A percentile compares a stretch with the other conserved stretches of the same genome.
These are phyloP conservation scores for Trematomus bernacchii DNA, from an alignment of 2,797 vertebrate genomes.

Conservation along the genomic window DNA sequence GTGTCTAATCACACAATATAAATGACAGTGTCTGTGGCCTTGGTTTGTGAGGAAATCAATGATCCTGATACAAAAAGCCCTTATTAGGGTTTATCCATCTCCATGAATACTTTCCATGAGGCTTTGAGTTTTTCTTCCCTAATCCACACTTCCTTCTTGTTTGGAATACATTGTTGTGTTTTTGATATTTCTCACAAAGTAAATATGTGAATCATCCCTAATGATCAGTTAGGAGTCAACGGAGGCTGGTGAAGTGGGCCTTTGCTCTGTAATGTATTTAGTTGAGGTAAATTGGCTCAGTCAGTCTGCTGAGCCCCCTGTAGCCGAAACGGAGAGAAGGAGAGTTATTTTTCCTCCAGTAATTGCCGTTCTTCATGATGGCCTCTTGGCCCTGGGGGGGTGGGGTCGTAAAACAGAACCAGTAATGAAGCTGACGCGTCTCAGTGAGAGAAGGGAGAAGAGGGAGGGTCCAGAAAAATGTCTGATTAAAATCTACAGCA, in stretches of 20 bases:
- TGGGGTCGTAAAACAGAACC: slow-evolving; percentile 22
- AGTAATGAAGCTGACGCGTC: slow-evolving; percentile 17
- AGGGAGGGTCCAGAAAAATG: not conserved
- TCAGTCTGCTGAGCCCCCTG: slow-evolving; percentile 9
- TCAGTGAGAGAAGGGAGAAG: slow-evolving; percentile 7
- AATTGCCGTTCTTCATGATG: slow-evolving; percentile 54
- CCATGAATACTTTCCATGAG: slow-evolving; percentile 6
- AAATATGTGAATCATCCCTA: slow-evolving; percentile 40
- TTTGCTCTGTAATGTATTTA: slow-evolving; percentile 35
- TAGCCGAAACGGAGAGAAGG: slow-evolving; percentile 13
- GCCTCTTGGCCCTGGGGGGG: slow-evolving; percentile 13
- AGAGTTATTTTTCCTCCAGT: slow-evolving; percentile 23
- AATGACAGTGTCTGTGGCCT: not conserved
- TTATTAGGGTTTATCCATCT: slow-evolving; percentile 8
- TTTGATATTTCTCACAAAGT: slow-evolving; percentile 34
- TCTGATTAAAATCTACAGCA: not conserved
- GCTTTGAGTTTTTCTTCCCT: not conserved
- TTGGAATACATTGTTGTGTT: slow-evolving; percentile 7
- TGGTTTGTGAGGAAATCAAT: slow-evolving; percentile 22
- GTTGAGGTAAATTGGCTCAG: slow-evolving; percentile 55
- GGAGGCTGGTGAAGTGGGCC: slow-evolving; percentile 1
- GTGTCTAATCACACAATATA: not conserved
- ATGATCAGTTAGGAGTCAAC: slow-evolving; percentile 37
- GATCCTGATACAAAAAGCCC: not conserved
- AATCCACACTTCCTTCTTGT: not conserved